Base-by-base conservation (phyloP, 30 jellyfish, hydroid and myxozoan genomes). In the Hydra vulgaris region DNA sequence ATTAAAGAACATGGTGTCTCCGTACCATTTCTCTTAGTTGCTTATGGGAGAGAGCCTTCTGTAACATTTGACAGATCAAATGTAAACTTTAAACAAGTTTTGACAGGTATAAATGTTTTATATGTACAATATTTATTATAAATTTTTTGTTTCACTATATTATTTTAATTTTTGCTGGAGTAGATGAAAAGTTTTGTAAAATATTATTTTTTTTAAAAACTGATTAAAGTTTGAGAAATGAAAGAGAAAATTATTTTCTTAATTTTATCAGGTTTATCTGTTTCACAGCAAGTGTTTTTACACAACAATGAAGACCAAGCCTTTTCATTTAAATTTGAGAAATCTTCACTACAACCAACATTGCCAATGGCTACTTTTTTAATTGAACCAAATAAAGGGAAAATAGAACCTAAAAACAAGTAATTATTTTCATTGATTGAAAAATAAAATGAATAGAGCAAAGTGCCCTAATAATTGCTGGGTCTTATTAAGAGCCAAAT, bases 261-360 rank as follows among this genome's bases (percentile, higher is more conserved):
- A n/a, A n/a, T n/a, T n/a, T n/a, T n/a, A n/a, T n/a, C n/a, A 89
- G 96, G 96, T 71, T 87, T 82, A 71, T 70, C 93, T 26, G 97
- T 85, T 16, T 78, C 66, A 17, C 86, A 81, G 75, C 79, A 77
- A 5, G 75, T 90, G 67, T 74, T 71, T 56, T 26, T 90, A 21
- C 54, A 85, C 72, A 90, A 90, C 70, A 95, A 90, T 73, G 97
- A 90, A 79, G 97, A 90, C 20, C 75, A 61, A 27, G 56, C 90
- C 8, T 86, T 80, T 73, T 83, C 94, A 73, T 90, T 90, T 78
- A 67, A 72, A 21, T 71, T 90, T 55, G 92, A 75, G 21, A 81
- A 83, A 70, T 83, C 92, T 23, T 81, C 96, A 0, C 84, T 88
- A 18, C 89, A 70, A 71, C 89, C 97, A 17, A 86, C 97, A 21